Evolutionary conservation across 2,113 vertebrate species (phyloP), one percentile per base, ranked within the genome.

Genomic region (Aythya baeri): DNA sequence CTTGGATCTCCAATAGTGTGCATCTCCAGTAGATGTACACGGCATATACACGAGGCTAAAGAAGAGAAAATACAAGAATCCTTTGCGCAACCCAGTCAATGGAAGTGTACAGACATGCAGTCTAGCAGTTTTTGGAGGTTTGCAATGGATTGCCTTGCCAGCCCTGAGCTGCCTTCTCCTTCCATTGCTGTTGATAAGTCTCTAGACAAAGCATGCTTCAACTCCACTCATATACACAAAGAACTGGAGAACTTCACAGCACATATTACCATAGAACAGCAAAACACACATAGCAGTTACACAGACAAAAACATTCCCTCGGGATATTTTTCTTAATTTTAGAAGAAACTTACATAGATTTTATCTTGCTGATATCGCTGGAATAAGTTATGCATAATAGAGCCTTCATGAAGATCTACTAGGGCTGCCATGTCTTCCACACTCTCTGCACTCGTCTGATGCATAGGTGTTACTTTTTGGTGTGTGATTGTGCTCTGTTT

Each of bases 371-470:
- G 98, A 90, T 99, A 99, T 61, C 99, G 97, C 87, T 98, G 98
- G 97, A 98, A 98, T 20, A 99, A 96, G 97, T 99, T 99, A 97
- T 99, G 98, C 98, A 99, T 98, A 97, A 99, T 99, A 94, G 99
- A 98, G 5, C 99, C 99, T 14, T 99, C 99, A 1, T 99, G 99
- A 8, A 99, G 99, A 93, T 99, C 99, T 20, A 98, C 84, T 9
- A 99, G 97, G 2, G 97, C 72, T 31, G 99, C 98, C 99, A 99
- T 99, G 97, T 99, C 99, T 91, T 99, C 99, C 94, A 99, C 98
- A 0, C 99, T 98, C 31, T 95, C 87, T 52, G 95, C 17, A 23
- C 98, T 98, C 86, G 96, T 97, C 70, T 95, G 97, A 95, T 99
- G 99, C 99, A 99, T 99, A 26, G 98, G 95, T 0, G 98, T 98